These are phyloP conservation scores for Cryptomyrus ogoouensis DNA, from an alignment of 2,113 vertebrate genomes.

Conservation along the genomic window DNA sequence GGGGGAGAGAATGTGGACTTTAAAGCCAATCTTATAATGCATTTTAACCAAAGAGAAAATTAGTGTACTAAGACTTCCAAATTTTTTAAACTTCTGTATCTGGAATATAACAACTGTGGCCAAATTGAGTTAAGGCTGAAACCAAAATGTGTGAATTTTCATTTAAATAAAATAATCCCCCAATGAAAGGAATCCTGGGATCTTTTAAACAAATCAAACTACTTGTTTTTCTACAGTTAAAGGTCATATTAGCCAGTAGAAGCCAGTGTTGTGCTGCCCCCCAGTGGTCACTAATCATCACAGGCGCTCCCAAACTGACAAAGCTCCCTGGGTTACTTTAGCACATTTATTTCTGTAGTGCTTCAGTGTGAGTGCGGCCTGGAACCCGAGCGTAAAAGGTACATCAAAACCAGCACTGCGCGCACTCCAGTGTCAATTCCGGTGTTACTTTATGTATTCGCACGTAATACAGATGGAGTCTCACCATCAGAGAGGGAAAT, in stretches of 20 bases:
- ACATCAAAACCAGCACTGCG: neutral
- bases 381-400: neutral
- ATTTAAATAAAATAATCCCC: constrained; percentile 15
- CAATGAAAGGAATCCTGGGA: neutral
- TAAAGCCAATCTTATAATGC: neutral
- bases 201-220: neutral
- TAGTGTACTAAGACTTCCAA: neutral
- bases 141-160: neutral
- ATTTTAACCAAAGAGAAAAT: neutral
- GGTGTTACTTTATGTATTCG: neutral
- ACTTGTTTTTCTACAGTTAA: neutral
- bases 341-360: neutral
- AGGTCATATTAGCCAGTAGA: neutral
- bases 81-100: neutral
- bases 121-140: neutral
- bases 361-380: neutral
- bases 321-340: neutral
- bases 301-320: neutral
- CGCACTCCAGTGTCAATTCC: neutral
- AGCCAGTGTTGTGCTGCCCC: neutral
- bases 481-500: neutral
- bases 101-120: neutral
- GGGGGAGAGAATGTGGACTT: neutral
- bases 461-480: neutral
- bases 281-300: neutral